These are phyloP conservation scores for Daphoenositta chrysoptera DNA, from an alignment of 2,113 vertebrate species.

Conservation along the genomic window DNA sequence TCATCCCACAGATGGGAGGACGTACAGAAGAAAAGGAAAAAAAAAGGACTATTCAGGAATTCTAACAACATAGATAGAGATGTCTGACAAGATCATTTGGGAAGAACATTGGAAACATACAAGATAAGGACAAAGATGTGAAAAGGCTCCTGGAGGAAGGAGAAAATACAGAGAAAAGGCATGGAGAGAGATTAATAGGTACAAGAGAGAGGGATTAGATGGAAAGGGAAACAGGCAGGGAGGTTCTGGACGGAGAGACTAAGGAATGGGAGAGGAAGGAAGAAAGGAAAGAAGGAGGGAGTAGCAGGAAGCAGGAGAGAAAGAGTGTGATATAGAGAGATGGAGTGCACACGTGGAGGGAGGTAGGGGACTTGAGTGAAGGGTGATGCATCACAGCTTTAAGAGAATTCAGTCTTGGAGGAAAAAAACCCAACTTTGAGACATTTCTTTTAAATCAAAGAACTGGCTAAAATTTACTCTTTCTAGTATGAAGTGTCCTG, in stretches of 20 bases:
- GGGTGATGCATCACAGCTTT: neutral
- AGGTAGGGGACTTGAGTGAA: neutral
- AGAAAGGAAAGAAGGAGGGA: neutral
- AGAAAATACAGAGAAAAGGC: neutral
- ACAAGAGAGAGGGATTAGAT: neutral
- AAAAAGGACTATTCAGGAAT: neutral
- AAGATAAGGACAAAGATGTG: neutral
- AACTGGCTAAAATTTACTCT: neutral
- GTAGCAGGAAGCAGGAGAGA: neutral
- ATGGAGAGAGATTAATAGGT: neutral
- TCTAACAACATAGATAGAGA: neutral
- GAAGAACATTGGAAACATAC: neutral
- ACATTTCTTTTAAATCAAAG: neutral
- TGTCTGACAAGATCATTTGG: neutral
- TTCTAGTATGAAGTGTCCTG: neutral
- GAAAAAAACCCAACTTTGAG: neutral
- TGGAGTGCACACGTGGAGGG: neutral
- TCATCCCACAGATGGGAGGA: neutral
- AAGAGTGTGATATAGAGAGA: neutral
- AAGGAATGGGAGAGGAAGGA: neutral
- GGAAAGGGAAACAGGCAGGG: neutral
- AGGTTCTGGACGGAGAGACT: accelerated
- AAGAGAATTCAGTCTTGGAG: neutral
- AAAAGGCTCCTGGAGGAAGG: neutral
- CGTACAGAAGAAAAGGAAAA: neutral